Base-by-base conservation (phyloP, 2,797 vertebrate genomes). In the Saxicola maurus region DNA sequence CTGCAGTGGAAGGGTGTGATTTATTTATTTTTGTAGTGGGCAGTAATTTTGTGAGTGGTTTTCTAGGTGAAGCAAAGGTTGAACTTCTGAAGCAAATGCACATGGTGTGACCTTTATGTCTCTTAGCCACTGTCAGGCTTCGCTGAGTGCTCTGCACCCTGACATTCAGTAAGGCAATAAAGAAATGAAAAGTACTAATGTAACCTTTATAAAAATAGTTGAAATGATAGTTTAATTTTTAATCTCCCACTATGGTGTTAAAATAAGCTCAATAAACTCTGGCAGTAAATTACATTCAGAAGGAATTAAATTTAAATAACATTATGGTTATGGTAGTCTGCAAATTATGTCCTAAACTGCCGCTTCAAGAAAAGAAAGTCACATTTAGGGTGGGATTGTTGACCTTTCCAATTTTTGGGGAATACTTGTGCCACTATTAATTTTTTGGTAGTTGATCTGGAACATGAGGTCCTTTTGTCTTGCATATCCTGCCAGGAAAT, bases 141-240 rank as follows among this genome's bases (percentile, higher is more conserved):
- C 72, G 1, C 68, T 92, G 94, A 95, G 85, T 91, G 89, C 83
- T 94, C 76, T 93, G 94, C 80, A 88, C 92, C 94, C 92, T 96
- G 95, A 94, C 95, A 95, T 96, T 97, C 93, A 96, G 46, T 69
- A 89, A 76, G 86, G 89, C 84, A 95, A 96, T 96, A 96, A 96
- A 95, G 91, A 96, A 96, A 94, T 95, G 71, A 96, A 96, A 96
- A 79, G 91, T 95, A 91, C 87, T 93, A 95, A 95, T 68, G 80
- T 95, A 96, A 96, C 91, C 94, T 96, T 97, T 96, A 94, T 94
- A 93, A 94, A 96, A 97, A 96, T 92, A 90, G 87, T 96, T 95
- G 68, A 96, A 96, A 94, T 89, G 86, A 93, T 95, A 95, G 93
- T 96, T 97, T 97, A 96, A 92, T 95, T 97, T 96, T 96, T 96